phyloP scores from a whole-genome alignment of 2,113 vertebrate species.

The Falco punctatus region DNA sequence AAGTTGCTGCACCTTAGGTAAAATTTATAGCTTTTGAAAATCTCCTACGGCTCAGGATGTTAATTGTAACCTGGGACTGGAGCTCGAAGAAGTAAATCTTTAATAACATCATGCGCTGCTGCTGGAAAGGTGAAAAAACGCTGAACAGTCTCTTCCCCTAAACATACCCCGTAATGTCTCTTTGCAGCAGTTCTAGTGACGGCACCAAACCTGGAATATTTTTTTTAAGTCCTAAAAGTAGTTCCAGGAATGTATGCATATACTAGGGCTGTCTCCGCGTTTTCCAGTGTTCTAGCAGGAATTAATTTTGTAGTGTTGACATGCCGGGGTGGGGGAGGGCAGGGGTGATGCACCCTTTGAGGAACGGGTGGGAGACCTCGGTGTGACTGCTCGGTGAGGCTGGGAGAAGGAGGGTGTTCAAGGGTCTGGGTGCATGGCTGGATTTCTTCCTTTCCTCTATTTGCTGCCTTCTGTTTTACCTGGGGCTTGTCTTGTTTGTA shows the following conservation, averaged over 20 bases:
- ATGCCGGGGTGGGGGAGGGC: fast-evolving
- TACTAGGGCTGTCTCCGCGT: neutral
- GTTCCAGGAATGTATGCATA: fast-evolving
- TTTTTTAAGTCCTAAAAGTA: neutral
- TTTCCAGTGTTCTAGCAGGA: neutral
- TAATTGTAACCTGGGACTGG: slow-evolving; percentile 19
- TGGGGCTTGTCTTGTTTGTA: neutral
- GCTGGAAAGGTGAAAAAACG: neutral
- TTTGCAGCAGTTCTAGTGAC: neutral
- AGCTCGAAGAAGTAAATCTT: neutral
- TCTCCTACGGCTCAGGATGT: neutral
- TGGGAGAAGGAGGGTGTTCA: neutral
- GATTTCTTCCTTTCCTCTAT: neutral
- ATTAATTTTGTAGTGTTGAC: neutral
- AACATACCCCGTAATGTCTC: neutral
- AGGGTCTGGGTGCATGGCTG: neutral
- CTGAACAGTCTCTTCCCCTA: neutral
- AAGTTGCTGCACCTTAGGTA: neutral
- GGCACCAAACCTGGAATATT: neutral
- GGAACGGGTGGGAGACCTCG: neutral
- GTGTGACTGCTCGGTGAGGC: fast-evolving
- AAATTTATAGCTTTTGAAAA: neutral
- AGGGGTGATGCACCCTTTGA: neutral
- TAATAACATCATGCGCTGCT: neutral
- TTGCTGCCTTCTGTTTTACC: neutral